Conservation (phyloP, 2,797 vertebrate species). For the Enteromius thamalakanensis region DNA sequence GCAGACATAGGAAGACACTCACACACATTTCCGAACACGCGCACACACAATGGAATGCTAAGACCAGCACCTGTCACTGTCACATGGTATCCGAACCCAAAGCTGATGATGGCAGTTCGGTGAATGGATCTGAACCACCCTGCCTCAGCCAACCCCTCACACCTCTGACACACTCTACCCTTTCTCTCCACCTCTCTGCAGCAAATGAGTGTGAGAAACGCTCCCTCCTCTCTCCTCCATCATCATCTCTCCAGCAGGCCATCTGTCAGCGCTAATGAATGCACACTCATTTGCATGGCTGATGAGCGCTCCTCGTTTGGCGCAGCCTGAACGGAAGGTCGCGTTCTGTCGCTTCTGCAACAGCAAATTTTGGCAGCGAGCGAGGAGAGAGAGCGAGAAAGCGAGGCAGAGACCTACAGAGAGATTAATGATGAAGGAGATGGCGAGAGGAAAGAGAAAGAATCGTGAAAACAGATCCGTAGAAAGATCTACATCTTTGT, state of each 20-base stretch:
- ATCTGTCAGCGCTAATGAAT: slow-evolving; percentile 95
- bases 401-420: slow-evolving; percentile 63
- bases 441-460: slow-evolving; percentile 36
- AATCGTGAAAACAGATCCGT: slow-evolving; percentile 26
- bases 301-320: slow-evolving; percentile 87
- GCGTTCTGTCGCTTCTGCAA: slow-evolving; percentile 83
- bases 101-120: slow-evolving; percentile 51
- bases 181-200: slow-evolving; percentile 53
- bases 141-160: slow-evolving; percentile 47
- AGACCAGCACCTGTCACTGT: slow-evolving; percentile 39
- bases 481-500: slow-evolving; percentile 26
- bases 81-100: slow-evolving; percentile 53
- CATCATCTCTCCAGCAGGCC: slow-evolving; percentile 90
- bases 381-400: slow-evolving; percentile 61
- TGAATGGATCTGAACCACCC: slow-evolving; percentile 43
- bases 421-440: slow-evolving; percentile 59
- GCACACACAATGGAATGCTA: slow-evolving; percentile 30
- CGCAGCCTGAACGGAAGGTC: slow-evolving; percentile 91
- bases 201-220: slow-evolving; percentile 58
- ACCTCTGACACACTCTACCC: slow-evolving; percentile 48
- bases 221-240: slow-evolving; percentile 81
- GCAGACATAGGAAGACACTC: slow-evolving; percentile 33
- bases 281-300: slow-evolving; percentile 94
- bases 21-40: slow-evolving; percentile 4
- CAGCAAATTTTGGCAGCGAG: slow-evolving; percentile 66